Percentiles rank a stretch among this genome's conserved stretches.
Conservation (phyloP, 1,140 invertebrate genomes). For the Camponotus pennsylvanicus region DNA sequence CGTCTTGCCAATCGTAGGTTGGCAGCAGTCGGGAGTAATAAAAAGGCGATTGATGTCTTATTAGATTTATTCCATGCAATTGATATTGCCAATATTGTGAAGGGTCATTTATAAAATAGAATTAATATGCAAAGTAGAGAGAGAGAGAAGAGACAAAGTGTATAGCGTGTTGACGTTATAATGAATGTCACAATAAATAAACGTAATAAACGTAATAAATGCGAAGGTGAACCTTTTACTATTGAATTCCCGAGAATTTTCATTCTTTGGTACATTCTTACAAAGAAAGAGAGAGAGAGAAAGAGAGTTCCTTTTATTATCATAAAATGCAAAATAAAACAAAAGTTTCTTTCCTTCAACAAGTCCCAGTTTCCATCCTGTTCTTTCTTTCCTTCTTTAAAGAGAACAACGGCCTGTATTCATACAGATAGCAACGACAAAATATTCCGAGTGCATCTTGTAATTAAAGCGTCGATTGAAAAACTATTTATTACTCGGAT, state of each 20-base stretch:
- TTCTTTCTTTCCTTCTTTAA: neutral
- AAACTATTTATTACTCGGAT: slow-evolving; percentile 30
- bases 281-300: too few relatives aligned
- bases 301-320: slow-evolving; percentile 36
- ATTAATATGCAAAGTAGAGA: slow-evolving; percentile 2
- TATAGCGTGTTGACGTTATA: slow-evolving; percentile 4
- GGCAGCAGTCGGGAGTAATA: too few relatives aligned
- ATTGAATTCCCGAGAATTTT: slow-evolving; percentile 48
- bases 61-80: neutral
- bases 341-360: slow-evolving; percentile 52
- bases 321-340: slow-evolving; percentile 44
- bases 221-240: slow-evolving; percentile 22
- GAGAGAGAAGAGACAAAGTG: neutral
- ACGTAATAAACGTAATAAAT: slow-evolving; percentile 44
- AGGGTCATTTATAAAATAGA: slow-evolving; percentile 28
- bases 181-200: slow-evolving; percentile 48
- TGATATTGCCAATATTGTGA: neutral
- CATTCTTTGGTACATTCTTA: slow-evolving; percentile 18
- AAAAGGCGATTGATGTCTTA: neutral
- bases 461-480: slow-evolving; percentile 57
- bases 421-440: slow-evolving; percentile 1
- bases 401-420: slow-evolving; percentile 7
- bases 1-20: too few relatives aligned
- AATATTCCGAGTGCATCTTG: slow-evolving; percentile 40
- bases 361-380: slow-evolving; percentile 20